Conservation (phyloP, 2,113 vertebrate species). For the Xenopus tropicalis region UCB_Xtro_10.0 CM004447.2:121881501-121882000, state of each 20-base stretch:
- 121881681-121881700: slow-evolving; percentile 26
- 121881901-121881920: no score
- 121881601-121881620: neutral
- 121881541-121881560: neutral
- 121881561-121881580: neutral
- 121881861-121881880: neutral
- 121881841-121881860: no score
- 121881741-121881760: neutral
- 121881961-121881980: no score
- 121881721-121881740: neutral
- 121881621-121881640: neutral
- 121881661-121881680: slow-evolving; percentile 39
- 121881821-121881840: no score
- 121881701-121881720: slow-evolving; percentile 4
- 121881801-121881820: no score
- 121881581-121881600: neutral
- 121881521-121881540: neutral
- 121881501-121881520: neutral
- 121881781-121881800: no score
- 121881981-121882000: no score
- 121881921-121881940: no score
- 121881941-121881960: no score
- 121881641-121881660: neutral
- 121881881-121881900: neutral
- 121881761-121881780: neutral